A percentile compares a stretch with the other conserved stretches of the same genome.
These are phyloP conservation scores for Zaprionus africanus DNA, from an alignment of 1,140 invertebrate species.

Conservation along the genomic window DNA sequence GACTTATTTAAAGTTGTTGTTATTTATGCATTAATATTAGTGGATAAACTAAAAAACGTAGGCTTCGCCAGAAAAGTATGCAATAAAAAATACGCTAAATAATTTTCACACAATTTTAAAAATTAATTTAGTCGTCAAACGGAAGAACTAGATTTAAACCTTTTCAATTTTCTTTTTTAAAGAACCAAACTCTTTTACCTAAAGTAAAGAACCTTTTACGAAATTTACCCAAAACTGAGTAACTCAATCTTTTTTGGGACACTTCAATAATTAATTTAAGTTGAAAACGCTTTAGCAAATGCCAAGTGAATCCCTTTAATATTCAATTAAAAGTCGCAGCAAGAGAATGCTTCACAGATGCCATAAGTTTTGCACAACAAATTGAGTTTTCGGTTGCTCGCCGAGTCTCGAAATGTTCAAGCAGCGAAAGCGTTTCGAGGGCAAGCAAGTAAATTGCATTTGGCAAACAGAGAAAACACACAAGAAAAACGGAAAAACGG, in stretches of 20 bases:
- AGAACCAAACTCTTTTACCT: no score
- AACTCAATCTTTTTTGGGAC: not conserved
- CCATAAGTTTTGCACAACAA: slow-evolving; percentile 2
- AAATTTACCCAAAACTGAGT: no score
- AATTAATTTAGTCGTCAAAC: no score
- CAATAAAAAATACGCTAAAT: no score
- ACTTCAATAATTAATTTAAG: not conserved
- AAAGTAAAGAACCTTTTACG: no score
- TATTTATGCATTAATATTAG: no score
- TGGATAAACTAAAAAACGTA: no score
- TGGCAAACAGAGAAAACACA: slow-evolving; percentile 19
- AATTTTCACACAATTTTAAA: no score
- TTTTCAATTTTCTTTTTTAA: no score
- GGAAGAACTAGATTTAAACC: no score
- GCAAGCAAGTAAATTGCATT: slow-evolving; percentile 68
- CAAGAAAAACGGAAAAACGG: not conserved
- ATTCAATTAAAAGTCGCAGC: not conserved
- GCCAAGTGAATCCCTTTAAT: not conserved
- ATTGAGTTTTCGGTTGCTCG: not conserved
- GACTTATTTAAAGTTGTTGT: no score
- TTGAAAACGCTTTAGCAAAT: not conserved
- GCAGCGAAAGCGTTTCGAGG: slow-evolving; percentile 31
- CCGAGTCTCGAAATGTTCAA: not conserved
- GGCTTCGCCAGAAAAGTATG: no score
- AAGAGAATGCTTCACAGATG: not conserved